These are phyloP conservation scores for Hormiphora californensis DNA, from an alignment of 37 sponge, comb jelly and placozoan species.

Conservation along the genomic window DNA sequence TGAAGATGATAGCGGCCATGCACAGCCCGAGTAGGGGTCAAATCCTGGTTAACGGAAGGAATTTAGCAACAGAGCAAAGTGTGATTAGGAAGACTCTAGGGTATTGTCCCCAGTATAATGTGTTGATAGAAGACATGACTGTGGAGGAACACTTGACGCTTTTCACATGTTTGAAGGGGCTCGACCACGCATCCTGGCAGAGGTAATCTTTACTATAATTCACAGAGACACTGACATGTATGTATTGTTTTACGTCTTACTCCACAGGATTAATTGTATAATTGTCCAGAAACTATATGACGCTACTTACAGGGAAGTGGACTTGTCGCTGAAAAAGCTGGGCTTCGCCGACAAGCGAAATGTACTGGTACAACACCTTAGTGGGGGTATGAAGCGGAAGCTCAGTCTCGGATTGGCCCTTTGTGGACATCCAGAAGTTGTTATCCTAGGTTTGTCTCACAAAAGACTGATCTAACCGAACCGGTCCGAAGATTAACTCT, in stretches of 20 bases:
- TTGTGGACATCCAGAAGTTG: not conserved
- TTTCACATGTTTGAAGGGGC: not conserved
- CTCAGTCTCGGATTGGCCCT: not conserved
- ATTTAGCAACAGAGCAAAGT: not conserved
- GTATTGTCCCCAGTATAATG: not conserved
- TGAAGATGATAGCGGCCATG: slow-evolving; percentile 26
- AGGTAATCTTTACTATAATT: not conserved
- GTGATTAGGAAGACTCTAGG: not conserved
- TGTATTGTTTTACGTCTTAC: too few relatives aligned
- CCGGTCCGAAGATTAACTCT: too few relatives aligned
- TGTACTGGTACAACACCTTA: not conserved
- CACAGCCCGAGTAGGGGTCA: not conserved
- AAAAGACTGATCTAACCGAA: too few relatives aligned
- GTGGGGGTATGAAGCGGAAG: slow-evolving; percentile 30
- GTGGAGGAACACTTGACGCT: not conserved
- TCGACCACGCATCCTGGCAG: too few relatives aligned
- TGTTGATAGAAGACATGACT: not conserved
- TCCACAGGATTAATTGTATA: too few relatives aligned
- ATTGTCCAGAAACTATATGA: too few relatives aligned
- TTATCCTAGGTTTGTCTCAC: not conserved
- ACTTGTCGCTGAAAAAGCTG: slow-evolving; percentile 1
- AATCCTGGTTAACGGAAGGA: not conserved
- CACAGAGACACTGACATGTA: not conserved
- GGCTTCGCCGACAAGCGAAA: not conserved
- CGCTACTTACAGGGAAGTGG: not conserved